Percentiles rank a stretch among this genome's conserved stretches.
Evolutionary conservation across 2,888 invertebrate genomes (phyloP).

Genomic region (Hypolimnas misippus): DNA sequence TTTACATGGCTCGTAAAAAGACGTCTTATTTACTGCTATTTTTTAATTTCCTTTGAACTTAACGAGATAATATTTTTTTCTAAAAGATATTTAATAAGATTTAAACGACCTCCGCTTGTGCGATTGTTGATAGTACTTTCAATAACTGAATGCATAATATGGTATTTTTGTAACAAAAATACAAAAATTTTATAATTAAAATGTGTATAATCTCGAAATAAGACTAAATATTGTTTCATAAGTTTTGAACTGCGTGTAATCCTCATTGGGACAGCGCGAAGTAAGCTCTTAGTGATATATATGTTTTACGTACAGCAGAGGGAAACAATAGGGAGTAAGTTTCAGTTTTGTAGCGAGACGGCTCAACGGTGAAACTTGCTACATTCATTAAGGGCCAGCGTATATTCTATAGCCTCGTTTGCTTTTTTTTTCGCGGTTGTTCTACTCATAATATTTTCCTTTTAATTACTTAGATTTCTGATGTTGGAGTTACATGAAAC

Average conservation of each 20-base stretch:
- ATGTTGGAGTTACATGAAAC: slow-evolving; percentile 24
- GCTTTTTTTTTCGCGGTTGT: neutral
- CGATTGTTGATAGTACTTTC: neutral
- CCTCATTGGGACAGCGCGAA: slow-evolving; percentile 63
- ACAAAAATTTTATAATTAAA: neutral
- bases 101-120: neutral
- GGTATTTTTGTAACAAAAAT: neutral
- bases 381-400: slow-evolving; percentile 50
- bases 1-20: slow-evolving; percentile 13
- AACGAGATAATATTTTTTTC: slow-evolving; percentile 4
- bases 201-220: slow-evolving; percentile 1
- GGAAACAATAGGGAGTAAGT: slow-evolving; percentile 67
- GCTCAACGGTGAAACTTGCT: slow-evolving; percentile 35
- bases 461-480: slow-evolving; percentile 22
- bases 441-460: slow-evolving; percentile 11
- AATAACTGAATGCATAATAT: neutral
- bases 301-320: slow-evolving; percentile 52
- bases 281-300: slow-evolving; percentile 55
- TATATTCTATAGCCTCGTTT: slow-evolving; percentile 11
- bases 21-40: slow-evolving; percentile 13
- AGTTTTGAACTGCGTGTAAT: slow-evolving; percentile 51
- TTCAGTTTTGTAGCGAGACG: slow-evolving; percentile 53
- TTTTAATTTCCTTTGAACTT: slow-evolving; percentile 8
- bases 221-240: slow-evolving; percentile 37
- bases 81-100: neutral